These are phyloP conservation scores for Drosophila nr. fundita DNA, from an alignment of 2,888 invertebrate genomes.

Conservation along the genomic window DNA sequence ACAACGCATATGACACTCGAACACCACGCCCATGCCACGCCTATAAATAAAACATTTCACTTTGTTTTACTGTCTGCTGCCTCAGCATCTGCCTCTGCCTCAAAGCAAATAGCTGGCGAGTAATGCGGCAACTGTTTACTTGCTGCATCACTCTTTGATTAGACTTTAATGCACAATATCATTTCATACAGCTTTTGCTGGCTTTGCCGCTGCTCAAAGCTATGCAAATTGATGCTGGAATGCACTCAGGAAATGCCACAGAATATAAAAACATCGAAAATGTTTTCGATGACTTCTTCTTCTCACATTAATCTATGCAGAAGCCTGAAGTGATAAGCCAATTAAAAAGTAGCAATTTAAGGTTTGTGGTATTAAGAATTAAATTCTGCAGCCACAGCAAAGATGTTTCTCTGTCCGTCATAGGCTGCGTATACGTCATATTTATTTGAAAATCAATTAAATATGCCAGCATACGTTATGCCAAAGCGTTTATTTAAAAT, in stretches of 20 bases:
- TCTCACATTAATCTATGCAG: slow-evolving; percentile 53
- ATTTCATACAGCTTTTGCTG: slow-evolving; percentile 51
- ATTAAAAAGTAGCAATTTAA: slow-evolving; percentile 47
- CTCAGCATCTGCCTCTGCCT: slow-evolving; percentile 21
- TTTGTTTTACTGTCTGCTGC: slow-evolving; percentile 69
- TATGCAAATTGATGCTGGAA: slow-evolving; percentile 62
- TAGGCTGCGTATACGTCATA: slow-evolving; percentile 28
- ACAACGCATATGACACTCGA: slow-evolving; percentile 77
- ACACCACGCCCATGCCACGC: slow-evolving; percentile 69
- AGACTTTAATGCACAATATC: slow-evolving; percentile 79
- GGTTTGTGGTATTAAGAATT: slow-evolving; percentile 49
- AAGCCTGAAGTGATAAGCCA: slow-evolving; percentile 51
- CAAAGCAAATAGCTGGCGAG: slow-evolving; percentile 35
- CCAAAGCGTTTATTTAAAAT: background rate
- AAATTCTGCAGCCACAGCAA: slow-evolving; percentile 47
- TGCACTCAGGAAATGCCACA: slow-evolving; percentile 53
- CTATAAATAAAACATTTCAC: slow-evolving; percentile 79
- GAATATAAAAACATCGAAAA: slow-evolving; percentile 30
- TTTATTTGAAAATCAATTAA: slow-evolving; percentile 5
- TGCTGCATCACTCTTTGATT: slow-evolving; percentile 69
- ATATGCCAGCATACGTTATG: background rate
- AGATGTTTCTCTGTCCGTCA: slow-evolving; percentile 33
- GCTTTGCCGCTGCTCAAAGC: slow-evolving; percentile 50
- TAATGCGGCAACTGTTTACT: slow-evolving; percentile 42
- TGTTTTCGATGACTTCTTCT: slow-evolving; percentile 18